Evolutionary conservation across 2,888 invertebrate genomes (phyloP).

Genomic region (Erebia aethiops): DNA sequence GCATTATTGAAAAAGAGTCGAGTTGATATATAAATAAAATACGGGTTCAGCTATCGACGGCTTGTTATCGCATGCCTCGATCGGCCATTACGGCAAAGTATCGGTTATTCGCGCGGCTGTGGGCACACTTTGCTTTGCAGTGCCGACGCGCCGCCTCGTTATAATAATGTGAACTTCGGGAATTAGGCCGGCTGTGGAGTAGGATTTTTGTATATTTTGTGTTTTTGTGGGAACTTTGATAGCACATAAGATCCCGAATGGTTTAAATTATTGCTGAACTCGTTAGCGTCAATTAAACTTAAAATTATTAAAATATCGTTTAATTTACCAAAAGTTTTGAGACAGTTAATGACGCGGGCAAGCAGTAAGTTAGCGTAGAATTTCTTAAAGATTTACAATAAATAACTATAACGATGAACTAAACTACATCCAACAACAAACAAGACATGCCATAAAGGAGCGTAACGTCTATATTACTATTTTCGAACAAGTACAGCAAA

Average conservation of each 20-base stretch:
- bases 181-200: constrained; percentile 76
- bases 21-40: constrained; percentile 82
- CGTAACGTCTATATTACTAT: constrained; percentile 34
- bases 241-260: not conserved
- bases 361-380: not conserved
- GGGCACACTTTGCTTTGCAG: constrained; percentile 79
- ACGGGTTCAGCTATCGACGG: constrained; percentile 83
- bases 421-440: not conserved
- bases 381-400: not conserved
- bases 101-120: constrained; percentile 75
- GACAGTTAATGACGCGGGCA: not conserved
- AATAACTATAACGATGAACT: not conserved
- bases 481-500: constrained; percentile 16
- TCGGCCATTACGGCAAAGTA: constrained; percentile 79
- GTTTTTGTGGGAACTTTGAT: constrained; percentile 37
- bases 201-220: constrained; percentile 55
- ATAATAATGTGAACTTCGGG: constrained; percentile 83
- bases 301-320: not conserved
- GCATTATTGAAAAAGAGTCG: constrained; percentile 82
- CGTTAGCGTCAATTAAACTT: not conserved
- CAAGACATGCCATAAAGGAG: constrained; percentile 22
- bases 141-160: constrained; percentile 75
- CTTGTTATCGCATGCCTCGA: constrained; percentile 83
- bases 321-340: not conserved
- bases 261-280: not conserved